Percentiles rank a stretch among this genome's conserved stretches.
Evolutionary conservation across 2,797 vertebrate species (phyloP).

Genomic region (Danio kyathit): DNA sequence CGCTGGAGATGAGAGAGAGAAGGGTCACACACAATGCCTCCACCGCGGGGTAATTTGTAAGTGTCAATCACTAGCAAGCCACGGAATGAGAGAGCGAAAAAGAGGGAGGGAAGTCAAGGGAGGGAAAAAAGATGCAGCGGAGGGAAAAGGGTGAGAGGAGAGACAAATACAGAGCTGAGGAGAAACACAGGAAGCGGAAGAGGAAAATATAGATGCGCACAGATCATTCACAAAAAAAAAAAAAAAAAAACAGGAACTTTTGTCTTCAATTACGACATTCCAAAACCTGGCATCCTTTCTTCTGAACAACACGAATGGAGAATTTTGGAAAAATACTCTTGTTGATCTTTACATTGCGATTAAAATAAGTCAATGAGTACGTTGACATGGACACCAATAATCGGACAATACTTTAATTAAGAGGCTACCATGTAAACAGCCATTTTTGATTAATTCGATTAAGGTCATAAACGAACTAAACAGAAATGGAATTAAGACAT

Average conservation of each 20-base stretch:
- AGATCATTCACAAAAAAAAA: not conserved
- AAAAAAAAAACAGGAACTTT: not conserved
- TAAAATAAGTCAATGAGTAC: not conserved
- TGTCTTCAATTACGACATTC: not conserved
- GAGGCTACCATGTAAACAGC: too few species aligned
- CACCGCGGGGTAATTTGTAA: constrained; percentile 99
- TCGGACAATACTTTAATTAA: too few species aligned
- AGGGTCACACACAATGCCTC: constrained; percentile 98
- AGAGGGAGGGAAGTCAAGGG: constrained; percentile 45
- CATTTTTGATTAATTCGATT: too few species aligned
- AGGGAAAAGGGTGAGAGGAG: constrained; percentile 33
- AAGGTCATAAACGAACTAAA: too few species aligned
- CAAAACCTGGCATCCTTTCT: too few species aligned
- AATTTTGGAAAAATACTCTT: not conserved
- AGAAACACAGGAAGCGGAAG: constrained; percentile 47
- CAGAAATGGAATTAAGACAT: too few species aligned
- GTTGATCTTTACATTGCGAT: not conserved
- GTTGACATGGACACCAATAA: too few species aligned
- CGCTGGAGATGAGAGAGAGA: constrained; percentile 95
- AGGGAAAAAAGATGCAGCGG: constrained; percentile 53
- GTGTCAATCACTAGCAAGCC: constrained; percentile 95
- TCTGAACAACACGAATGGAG: not conserved
- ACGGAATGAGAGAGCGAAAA: constrained; percentile 78
- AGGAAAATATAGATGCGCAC: not conserved
- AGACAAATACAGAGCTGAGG: constrained; percentile 42